Evolutionary conservation across 2,113 vertebrate genomes (phyloP), one percentile per base, ranked within the genome.

Genomic region (Anser cygnoides): DNA sequence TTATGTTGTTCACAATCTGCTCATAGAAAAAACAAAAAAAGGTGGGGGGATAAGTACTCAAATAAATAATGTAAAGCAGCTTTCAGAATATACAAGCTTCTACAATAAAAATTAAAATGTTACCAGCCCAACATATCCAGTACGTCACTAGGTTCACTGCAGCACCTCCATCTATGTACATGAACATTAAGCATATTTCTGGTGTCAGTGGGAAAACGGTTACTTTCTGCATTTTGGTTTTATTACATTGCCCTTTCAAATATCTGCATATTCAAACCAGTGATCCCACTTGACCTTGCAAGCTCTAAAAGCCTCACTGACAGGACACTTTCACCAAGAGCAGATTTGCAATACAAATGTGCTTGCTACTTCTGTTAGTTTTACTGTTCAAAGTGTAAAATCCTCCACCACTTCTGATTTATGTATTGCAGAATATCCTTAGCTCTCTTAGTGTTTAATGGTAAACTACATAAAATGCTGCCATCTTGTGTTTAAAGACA

Each of bases 401-500:
- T 74, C 26, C 37, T 21, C 59, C 2, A 2, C 6, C 9, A 13
- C 14, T 50, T 77, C 46, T n/a, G 66, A 54, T 35, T 44, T 11
- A 16, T 0, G 3, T 5, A 5, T 29, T 39, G 29, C 15, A 26
- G 59, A 82, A 20, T 5, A 37, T 1, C 39, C 23, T 11, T 17
- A 35, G 54, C 21, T 44, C 29, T 67, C 35, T 8, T 57, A 8
- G 0, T 2, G 23, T 11, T 58, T 44, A 31, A 1, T 2, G 65
- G 7, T 21, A 46, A 79, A 50, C n/a, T 33, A 25, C 28, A 23
- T 5, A 46, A 70, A 87, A 89, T 87, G 65, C 91, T 95, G 96
- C 96, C 96, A 93, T 59, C 96, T 95, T 23, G 81, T 87, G 96
- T 89, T 75, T 58, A 39, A 26, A 73, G 62, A 21, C 21, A 46